Base-by-base conservation (phyloP, 2,113 vertebrate species). In the Stigmatopora nigra region DNA sequence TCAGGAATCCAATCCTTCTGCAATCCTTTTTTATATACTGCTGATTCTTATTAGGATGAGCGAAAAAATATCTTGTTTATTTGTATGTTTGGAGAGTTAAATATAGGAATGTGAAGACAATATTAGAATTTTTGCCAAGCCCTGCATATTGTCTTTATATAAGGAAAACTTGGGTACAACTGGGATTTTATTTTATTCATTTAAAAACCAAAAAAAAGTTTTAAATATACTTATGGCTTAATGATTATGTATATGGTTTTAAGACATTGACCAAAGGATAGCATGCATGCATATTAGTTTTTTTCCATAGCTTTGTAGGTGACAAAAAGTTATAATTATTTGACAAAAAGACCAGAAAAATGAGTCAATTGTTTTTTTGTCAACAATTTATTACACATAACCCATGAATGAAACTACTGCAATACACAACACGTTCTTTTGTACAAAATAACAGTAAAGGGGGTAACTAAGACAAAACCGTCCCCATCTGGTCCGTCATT, bases 381-480 rank as follows among this genome's bases (percentile, higher is more conserved):
- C 41, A 69, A 84, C 77, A 61, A 79, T 88, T 88, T 84, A 81
- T 89, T 89, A 64, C 83, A 65, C 70, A 75, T 75, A 63, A 56
- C 79, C 51, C 59, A 74, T 70, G 75, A 84, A 60, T 73, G 72
- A 78, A 87, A 79, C 68, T 80, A 82, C 38, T 41, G 38, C 9
- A 7, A 82, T 80, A 81, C 81, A 80, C 81, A 84, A 78, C 82
- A 78, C 81, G 79, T 83, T 52, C 25, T 86, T 84, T 81, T 85
- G 84, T 89, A 89, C 86, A 90, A 90, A 90, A 89, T 89, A 88
- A 82, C 83, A 86, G 82, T 83, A 77, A 78, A 69, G 65, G 47
- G 63, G 72, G 72, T 70, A 61, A 13, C 59, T 9, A 61, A 61
- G 19, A 61, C 44, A 45, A 61, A 45, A 61, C 59, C n/a, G 38